Base-by-base conservation (phyloP, 2,888 invertebrate genomes). In the Cheilosia impressa region DNA sequence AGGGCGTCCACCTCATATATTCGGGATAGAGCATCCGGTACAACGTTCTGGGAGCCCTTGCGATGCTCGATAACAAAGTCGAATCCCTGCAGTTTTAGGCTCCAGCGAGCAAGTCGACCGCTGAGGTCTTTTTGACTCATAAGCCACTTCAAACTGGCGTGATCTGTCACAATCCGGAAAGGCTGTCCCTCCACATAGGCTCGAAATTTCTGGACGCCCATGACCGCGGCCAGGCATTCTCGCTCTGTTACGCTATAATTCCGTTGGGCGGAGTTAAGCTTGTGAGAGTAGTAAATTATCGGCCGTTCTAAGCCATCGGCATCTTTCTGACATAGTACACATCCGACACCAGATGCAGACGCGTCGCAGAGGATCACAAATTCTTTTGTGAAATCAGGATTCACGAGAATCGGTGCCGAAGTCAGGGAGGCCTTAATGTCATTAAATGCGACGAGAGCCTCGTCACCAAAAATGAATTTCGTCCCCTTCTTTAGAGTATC, bases 261-360 rank as follows among this genome's bases (percentile, higher is more conserved):
- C 4, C 69, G 41, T 38, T 69, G 63, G 7, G 63, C 43, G 7
- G 50, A 22, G 24, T 77, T 77, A 2, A 77, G 24, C 52, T 77
- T 66, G 7, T 66, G 41, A 0, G 68, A 68, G 10, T 47, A 47
- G 19, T 24, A 55, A 13, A 24, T n/a, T 19, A 76, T 66, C 0
- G 66, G 57, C 0, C n/a, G 1, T 22, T 76, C 76, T 2, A 13
- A 9, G 1, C 50, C 47, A n/a, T 68, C n/a, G 2, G 19, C 55
- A 19, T 57, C 34, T 13, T 41, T 6, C 34, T 65, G 65, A 43
- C 7, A 76, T 2, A 31, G 7, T 7, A 31, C 31, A 7, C 31
- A 31, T 7, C 31, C 31, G 31, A 31, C 7, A 31, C 31, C 31
- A 2, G 31, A 31, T 7, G 31, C 31, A 7, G 31, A 31, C 7